These are phyloP conservation scores for Sphyrna mokarran DNA, from an alignment of 2,113 vertebrate species.

Conservation along the genomic window DNA sequence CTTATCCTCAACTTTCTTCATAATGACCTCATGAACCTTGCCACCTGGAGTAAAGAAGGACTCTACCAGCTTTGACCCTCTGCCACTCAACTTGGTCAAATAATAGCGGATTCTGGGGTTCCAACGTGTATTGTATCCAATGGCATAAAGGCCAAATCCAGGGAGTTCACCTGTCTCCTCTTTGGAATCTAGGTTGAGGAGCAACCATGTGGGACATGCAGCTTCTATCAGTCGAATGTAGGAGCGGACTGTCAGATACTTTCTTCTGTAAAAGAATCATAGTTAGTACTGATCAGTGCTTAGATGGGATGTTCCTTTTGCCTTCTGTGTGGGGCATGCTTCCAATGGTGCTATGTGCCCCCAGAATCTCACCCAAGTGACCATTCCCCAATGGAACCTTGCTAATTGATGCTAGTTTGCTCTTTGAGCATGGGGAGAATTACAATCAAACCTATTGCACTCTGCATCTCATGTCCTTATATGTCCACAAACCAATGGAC, in stretches of 20 bases:
- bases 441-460: neutral
- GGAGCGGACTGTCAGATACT: neutral
- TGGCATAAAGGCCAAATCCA: neutral
- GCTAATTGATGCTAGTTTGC: neutral
- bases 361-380: neutral
- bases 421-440: neutral
- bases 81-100: neutral
- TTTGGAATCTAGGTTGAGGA: neutral
- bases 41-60: neutral
- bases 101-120: constrained; percentile 16
- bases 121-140: constrained; percentile 14
- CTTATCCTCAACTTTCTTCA: neutral
- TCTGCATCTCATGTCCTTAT: neutral
- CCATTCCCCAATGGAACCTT: neutral
- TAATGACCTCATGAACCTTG: neutral
- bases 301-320: neutral
- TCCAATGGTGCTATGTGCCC: neutral
- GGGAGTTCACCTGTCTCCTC: neutral
- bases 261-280: neutral
- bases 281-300: neutral
- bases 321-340: neutral
- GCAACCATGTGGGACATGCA: neutral
- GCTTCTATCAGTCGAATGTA: neutral
- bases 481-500: neutral
- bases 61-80: neutral